These are phyloP conservation scores for Pangasianodon hypophthalmus DNA, from an alignment of 2,113 vertebrate genomes.

Conservation along the genomic window DNA sequence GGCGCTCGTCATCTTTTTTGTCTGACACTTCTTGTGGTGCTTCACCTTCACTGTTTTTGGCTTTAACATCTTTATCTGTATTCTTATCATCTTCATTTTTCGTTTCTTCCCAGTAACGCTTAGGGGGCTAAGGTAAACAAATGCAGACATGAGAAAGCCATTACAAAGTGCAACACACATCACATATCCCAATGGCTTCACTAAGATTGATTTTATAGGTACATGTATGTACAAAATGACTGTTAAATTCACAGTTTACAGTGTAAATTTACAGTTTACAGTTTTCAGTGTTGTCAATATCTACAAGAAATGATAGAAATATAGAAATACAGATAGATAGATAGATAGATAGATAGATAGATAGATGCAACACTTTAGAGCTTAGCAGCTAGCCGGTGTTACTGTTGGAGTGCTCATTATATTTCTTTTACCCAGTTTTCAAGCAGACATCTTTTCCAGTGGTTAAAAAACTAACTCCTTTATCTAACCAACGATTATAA, in stretches of 20 bases:
- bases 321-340: no score
- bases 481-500: not conserved
- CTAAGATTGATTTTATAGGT: not conserved
- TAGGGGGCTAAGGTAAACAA: conserved; percentile 31
- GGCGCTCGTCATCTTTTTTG: conserved; percentile 25
- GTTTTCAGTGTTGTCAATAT: no score
- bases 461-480: not conserved
- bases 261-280: no score
- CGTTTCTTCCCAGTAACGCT: conserved; percentile 48
- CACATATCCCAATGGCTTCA: not conserved
- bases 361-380: not conserved
- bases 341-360: no score
- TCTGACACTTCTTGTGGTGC: conserved; percentile 9
- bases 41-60: not conserved
- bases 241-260: not conserved
- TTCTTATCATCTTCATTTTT: conserved; percentile 18
- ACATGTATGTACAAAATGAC: not conserved
- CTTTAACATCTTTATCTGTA: conserved; percentile 18
- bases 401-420: not conserved
- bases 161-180: not conserved
- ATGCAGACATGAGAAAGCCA: not conserved
- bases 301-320: no score
- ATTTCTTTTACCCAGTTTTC: not conserved
- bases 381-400: not conserved
- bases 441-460: not conserved